phyloP scores from a whole-genome alignment of 2,888 invertebrate species.

The Hipparchia semele region DNA sequence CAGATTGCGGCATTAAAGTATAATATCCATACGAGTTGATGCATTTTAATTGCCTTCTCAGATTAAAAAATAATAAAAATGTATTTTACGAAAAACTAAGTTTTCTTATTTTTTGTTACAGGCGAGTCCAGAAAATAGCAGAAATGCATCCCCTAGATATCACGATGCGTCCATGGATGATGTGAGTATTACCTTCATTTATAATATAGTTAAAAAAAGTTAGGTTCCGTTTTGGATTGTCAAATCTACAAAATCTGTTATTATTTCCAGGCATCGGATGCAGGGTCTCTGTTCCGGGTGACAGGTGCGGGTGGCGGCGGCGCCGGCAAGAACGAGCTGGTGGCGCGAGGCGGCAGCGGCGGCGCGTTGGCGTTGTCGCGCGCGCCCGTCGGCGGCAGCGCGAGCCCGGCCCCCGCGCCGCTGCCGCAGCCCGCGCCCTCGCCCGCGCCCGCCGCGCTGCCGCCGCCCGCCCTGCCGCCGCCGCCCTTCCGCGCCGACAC shows the following conservation, averaged over 20 bases:
- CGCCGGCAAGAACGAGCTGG: conserved; percentile 84
- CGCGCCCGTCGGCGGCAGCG: conserved; percentile 84
- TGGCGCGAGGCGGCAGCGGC: conserved; percentile 86
- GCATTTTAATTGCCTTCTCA: too few relatives aligned
- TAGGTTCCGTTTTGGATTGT: background rate
- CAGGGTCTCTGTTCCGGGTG: conserved; percentile 75
- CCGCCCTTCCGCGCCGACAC: conserved; percentile 84
- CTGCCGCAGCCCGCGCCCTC: conserved; percentile 87
- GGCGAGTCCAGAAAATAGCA: conserved; percentile 80
- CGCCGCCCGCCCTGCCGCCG: conserved; percentile 85
- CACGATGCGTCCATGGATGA: conserved; percentile 79
- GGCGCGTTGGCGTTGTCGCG: conserved; percentile 84
- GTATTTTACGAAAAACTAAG: background rate
- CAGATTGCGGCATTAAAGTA: background rate
- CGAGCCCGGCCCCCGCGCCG: conserved; percentile 85
- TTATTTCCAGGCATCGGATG: conserved; percentile 70
- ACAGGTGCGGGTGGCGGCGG: conserved; percentile 88
- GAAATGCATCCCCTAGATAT: conserved; percentile 77
- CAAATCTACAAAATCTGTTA: background rate
- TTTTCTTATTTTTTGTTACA: conserved; percentile 58
- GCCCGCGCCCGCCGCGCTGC: conserved; percentile 87
- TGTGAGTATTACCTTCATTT: conserved; percentile 57
- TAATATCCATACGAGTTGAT: too few relatives aligned
- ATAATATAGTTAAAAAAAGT: background rate
- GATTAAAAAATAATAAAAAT: background rate